phyloP scores from a whole-genome alignment of 2,797 vertebrate species.

The Phoebastria nigripes region DNA sequence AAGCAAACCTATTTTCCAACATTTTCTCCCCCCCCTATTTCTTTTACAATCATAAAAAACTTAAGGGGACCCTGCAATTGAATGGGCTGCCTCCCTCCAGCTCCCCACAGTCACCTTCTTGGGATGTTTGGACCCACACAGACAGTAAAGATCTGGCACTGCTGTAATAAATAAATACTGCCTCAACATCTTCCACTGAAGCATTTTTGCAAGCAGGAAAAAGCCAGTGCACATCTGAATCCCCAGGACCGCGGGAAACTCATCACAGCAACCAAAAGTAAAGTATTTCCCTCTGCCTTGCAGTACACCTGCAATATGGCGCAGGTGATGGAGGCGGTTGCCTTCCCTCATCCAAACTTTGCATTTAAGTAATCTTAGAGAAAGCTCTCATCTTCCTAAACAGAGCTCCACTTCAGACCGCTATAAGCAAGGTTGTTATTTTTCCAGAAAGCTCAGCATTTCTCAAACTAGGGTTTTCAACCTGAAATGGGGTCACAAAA shows the following conservation, averaged over 20 bases:
- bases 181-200: background rate
- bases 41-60: background rate
- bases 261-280: background rate
- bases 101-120: background rate
- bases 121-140: background rate
- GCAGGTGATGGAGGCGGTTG: background rate
- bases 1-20: background rate
- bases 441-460: constrained; percentile 17
- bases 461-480: background rate
- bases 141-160: background rate
- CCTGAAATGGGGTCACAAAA: constrained; percentile 4
- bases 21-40: background rate
- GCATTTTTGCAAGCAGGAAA: background rate
- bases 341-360: background rate
- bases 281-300: background rate
- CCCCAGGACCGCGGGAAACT: background rate
- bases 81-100: background rate
- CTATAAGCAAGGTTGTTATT: background rate
- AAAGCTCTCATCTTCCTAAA: background rate
- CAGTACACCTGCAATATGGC: fast-evolving
- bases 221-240: background rate
- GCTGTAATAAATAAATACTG: background rate
- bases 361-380: background rate
- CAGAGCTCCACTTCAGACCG: background rate
- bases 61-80: background rate